Evolutionary conservation across 2,888 invertebrate genomes (phyloP).

Genomic region (Trissolcus brochymenae): DNA sequence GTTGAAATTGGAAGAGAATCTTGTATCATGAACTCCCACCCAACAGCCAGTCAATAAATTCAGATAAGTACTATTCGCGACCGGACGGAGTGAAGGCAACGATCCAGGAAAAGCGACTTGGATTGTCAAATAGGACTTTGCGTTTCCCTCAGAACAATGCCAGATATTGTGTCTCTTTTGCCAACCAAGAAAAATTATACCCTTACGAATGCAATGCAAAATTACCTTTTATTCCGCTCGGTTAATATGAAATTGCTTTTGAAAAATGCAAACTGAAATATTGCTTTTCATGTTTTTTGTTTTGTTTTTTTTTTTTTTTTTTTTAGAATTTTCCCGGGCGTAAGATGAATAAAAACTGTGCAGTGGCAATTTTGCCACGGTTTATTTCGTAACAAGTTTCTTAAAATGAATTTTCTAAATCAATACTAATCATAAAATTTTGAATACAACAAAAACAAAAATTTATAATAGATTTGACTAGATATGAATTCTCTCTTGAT

Average conservation of each 20-base stretch:
- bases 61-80: slow-evolving; percentile 30
- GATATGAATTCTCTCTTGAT: too few relatives aligned
- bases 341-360: too few relatives aligned
- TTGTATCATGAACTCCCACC: slow-evolving; percentile 26
- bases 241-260: slow-evolving; percentile 22
- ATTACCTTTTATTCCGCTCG: slow-evolving; percentile 24
- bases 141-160: slow-evolving; percentile 31
- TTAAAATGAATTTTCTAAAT: too few relatives aligned
- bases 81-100: slow-evolving; percentile 25
- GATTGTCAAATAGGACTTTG: slow-evolving; percentile 34
- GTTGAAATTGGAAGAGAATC: slow-evolving; percentile 24
- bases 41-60: slow-evolving; percentile 40
- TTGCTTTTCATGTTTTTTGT: slow-evolving; percentile 6
- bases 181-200: slow-evolving; percentile 28
- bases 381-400: not conserved
- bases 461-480: too few relatives aligned
- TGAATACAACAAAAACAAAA: too few relatives aligned
- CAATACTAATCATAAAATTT: too few relatives aligned
- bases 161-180: slow-evolving; percentile 23
- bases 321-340: too few relatives aligned
- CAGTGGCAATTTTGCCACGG: too few relatives aligned
- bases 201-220: slow-evolving; percentile 16
- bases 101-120: slow-evolving; percentile 36
- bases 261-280: slow-evolving; percentile 22
- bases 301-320: not conserved